Conservation (phyloP, 2,113 vertebrate genomes). For the Cololabis saira region DNA sequence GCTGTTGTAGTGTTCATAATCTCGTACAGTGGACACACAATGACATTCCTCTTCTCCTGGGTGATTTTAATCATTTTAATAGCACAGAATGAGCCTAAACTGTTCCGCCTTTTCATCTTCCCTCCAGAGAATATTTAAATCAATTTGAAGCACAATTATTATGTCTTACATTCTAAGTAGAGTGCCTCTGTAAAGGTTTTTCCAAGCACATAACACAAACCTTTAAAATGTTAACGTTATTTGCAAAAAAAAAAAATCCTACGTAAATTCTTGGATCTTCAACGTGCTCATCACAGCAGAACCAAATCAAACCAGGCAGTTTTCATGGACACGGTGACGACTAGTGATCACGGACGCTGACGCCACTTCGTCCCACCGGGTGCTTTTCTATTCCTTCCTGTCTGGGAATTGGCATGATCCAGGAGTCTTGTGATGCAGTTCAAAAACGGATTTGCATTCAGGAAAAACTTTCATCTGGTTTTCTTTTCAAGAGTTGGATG, state of each 20-base stretch:
- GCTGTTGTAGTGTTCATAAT: not conserved
- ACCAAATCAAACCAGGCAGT: too few relatives aligned
- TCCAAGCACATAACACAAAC: constrained; percentile 52
- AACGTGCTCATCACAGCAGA: too few relatives aligned
- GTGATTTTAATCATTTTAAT: not conserved
- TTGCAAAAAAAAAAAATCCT: too few relatives aligned
- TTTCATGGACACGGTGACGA: too few relatives aligned
- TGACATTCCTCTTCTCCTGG: constrained; percentile 1
- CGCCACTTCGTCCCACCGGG: not conserved
- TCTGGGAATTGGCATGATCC: not conserved
- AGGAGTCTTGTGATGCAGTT: not conserved
- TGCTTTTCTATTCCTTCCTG: not conserved
- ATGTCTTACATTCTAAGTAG: not conserved
- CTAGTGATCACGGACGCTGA: too few relatives aligned
- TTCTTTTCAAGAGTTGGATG: not conserved
- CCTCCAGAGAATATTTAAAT: constrained; percentile 8
- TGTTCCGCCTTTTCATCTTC: not conserved
- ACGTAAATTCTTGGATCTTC: too few relatives aligned
- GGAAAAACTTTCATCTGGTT: not conserved
- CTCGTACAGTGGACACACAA: not conserved
- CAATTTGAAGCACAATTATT: constrained; percentile 50
- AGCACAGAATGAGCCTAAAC: constrained; percentile 3
- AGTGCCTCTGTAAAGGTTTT: constrained; percentile 56
- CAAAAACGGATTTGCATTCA: too few relatives aligned
- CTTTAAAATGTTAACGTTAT: too few relatives aligned